A percentile compares a stretch with the other conserved stretches of the same genome.
phyloP scores from a whole-genome alignment of 2,888 invertebrate species.

The Macrosiphum euphorbiae region DNA sequence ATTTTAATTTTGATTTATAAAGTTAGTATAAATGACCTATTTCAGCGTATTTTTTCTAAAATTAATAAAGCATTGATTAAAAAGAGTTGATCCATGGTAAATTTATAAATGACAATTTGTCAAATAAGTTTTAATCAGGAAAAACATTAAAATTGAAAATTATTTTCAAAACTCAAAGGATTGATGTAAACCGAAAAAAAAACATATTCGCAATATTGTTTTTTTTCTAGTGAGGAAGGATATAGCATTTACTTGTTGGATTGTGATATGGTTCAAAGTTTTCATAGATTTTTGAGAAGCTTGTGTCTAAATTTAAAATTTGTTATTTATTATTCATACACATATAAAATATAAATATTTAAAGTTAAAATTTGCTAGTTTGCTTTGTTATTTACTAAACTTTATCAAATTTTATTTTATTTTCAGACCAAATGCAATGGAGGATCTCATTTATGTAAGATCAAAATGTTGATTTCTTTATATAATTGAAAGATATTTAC shows the following conservation, averaged over 20 bases:
- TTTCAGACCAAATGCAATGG: conserved; percentile 63
- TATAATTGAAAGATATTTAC: background rate
- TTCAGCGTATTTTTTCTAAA: no score
- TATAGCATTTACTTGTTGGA: no score
- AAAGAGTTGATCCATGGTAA: no score
- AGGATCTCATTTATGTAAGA: conserved; percentile 56
- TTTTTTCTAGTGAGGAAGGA: no score
- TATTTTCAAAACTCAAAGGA: no score
- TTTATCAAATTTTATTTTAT: conserved; percentile 4
- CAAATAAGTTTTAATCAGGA: no score
- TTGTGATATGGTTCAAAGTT: no score
- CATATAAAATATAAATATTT: background rate
- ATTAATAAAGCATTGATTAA: no score
- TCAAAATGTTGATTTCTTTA: background rate
- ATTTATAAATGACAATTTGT: no score
- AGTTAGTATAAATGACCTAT: background rate
- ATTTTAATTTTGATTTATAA: background rate
- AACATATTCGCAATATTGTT: no score
- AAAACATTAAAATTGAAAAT: no score
- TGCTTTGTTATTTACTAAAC: background rate
- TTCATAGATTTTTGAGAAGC: background rate
- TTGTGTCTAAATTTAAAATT: background rate
- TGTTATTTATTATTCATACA: background rate
- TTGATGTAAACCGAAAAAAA: no score
- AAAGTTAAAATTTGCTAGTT: background rate